Base-by-base conservation (phyloP, 2,888 invertebrate genomes). In the Eristalis tenax region DNA sequence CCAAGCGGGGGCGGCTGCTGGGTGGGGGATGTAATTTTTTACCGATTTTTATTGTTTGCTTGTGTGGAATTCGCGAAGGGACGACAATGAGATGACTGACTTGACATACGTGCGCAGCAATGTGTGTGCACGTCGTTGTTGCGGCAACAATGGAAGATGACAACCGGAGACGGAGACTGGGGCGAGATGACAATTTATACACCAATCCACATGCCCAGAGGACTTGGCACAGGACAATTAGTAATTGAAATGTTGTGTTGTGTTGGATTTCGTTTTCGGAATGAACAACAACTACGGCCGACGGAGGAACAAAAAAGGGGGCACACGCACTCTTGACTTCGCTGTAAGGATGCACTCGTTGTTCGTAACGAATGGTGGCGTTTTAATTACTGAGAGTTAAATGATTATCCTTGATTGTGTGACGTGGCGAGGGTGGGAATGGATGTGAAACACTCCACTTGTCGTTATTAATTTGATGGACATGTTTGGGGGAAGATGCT, bases 331-430 rank as follows among this genome's bases (percentile, higher is more conserved):
- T 87, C 80, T 87, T 87, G 87, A 83, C 87, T 87, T 32, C 38
- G 57, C 43, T 83, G 79, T 76, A 79, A 78, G 76, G 75, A 85
- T 66, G 61, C 32, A 43, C 8, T 50, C 50, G 18, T 8, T 2
- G 18, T 8, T 83, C 76, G 71, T 80, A 28, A 76, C 79, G 79
- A 87, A 80, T 83, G 87, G 87, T 87, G 87, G 79, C 87, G 69
- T 87, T 87, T 87, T 87, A 87, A 87, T 87, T 83, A 87, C 87
- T 71, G 76, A 79, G 64, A 87, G 83, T 87, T 83, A 87, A 87
- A 83, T 87, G 83, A 83, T 86, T 86, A 86, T 86, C 78, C 74
- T 28, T 63, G 65, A 82, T 77, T 82, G 70, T 59, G 18, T 18
- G 26, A 23, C 68, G 23, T 28, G 43, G 18, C 65, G 40, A 32